Percentiles rank a stretch among this genome's conserved stretches.
Conservation (phyloP, 2,113 vertebrate genomes). For the Rafetus swinhoei region DNA sequence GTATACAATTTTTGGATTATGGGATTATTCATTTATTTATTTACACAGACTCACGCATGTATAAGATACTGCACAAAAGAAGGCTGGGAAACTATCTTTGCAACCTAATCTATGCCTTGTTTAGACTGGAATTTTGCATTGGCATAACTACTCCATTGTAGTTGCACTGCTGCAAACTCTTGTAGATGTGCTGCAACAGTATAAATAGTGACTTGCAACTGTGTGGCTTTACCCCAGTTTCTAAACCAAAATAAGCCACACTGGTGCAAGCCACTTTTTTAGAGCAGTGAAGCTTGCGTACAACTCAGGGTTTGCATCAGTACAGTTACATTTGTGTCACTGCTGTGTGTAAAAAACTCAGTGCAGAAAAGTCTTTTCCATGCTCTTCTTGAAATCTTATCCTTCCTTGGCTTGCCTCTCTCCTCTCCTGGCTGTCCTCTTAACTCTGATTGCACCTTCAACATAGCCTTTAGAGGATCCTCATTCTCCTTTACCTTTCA, state of each 20-base stretch:
- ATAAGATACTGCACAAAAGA: neutral
- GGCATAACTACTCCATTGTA: neutral
- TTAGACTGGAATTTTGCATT: neutral
- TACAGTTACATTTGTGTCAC: neutral
- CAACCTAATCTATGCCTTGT: neutral
- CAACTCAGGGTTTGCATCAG: neutral
- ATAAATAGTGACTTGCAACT: rapidly evolving
- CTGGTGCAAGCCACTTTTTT: neutral
- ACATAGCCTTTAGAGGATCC: neutral
- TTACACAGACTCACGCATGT: neutral
- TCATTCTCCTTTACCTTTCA: neutral
- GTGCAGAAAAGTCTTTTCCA: neutral
- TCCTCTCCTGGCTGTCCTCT: neutral
- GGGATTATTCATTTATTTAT: rapidly evolving
- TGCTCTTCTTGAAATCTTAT: neutral
- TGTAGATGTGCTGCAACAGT: neutral
- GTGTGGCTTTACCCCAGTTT: neutral
- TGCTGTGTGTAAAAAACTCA: neutral
- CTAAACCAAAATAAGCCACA: neutral
- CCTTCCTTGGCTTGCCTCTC: neutral
- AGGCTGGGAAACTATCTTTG: neutral
- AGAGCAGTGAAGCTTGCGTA: neutral
- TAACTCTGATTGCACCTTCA: neutral
- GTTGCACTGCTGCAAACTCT: neutral
- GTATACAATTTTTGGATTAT: neutral